Base-by-base conservation (phyloP, 2,888 invertebrate genomes). In the Morinoia aosen region DNA sequence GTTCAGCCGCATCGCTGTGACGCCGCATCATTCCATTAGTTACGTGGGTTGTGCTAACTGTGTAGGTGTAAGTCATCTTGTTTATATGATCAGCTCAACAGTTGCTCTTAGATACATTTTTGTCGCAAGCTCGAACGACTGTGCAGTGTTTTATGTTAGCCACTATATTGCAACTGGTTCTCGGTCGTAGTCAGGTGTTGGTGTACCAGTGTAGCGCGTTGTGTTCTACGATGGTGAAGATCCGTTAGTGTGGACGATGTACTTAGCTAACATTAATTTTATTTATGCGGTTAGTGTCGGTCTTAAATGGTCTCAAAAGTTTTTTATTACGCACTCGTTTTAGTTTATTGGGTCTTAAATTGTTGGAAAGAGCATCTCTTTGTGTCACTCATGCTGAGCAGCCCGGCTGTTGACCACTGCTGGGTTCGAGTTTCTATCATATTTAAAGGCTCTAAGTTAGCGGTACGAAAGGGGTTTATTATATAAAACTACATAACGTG, bases 31-130 rank as follows among this genome's bases (percentile, higher is more conserved):
- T 90, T 90, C 90, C 90, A 90, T 7, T 39, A 40, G 48, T 40
- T 90, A 90, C 40, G 39, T 48, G 48, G 90, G 90, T 90, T 90
- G 90, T 90, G 90, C 90, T 90, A 90, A 12, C 16, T 90, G 48
- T 90, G 19, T 90, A 76, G 76, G 25, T 19, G 25, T 76, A 76
- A 76, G 76, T 76, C 76, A 12, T 76, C 14, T 76, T 33, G 76
- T 76, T 76, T 10, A 33, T 76, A 33, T 10, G 76, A 76, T 76
- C 25, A 33, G 76, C 76, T 76, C 76, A 76, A 76, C 76, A 33
- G 33, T 19, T 33, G 48, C 48, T 48, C 48, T 76, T 76, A 14
- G 2, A 33, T 33, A 33, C 76, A 76, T 76, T 76, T 33, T 19
- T 33, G 76, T 76, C 76, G 8, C 76, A 33, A 76, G 10, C 76